Evolutionary conservation across 2,888 invertebrate genomes (phyloP), one percentile per base, ranked within the genome.

Genomic region (Nomada ruficornis): DNA sequence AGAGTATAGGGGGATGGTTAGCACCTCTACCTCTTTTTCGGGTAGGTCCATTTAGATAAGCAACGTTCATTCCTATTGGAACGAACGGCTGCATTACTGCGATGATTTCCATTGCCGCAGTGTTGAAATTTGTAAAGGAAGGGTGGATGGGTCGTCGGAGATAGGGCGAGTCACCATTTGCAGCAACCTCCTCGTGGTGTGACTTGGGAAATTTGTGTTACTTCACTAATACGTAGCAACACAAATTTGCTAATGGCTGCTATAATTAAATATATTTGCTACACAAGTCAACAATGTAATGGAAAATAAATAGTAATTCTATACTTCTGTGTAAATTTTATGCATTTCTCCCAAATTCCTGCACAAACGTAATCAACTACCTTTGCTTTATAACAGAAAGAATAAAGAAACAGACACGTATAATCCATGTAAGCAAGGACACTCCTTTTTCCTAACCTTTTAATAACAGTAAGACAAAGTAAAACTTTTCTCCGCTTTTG

Each of bases 161-260:
- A 2, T 64, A 78, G 82, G 83, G 83, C 1, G 83, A 78, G 82
- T 83, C 83, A 82, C 83, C 29, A 1, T 47, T 78, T 78, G 82
- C 82, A 78, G 83, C 82, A 83, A 83, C 83, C 82, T 83, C 78
- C 83, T 18, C 82, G 83, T 78, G 83, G 83, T 83, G 82, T 83
- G 83, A 83, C 82, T 82, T 82, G 83, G 83, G 82, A 78, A 82
- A 64, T 82, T 78, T 68, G 20, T 67, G 20, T 80, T 57, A 50
- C 26, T n/a, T 36, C 18, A 18, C 13, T 15, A 10, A 1, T 1
- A 2, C 3, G 57, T 57, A 54, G 26, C 26, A 13, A 44, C 18
- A 15, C 36, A 29, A 71, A 78, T 78, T 83, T 83, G 78, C 83
- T 57, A 69, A 83, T 82, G 63, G 83, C 83, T 82, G 82, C 72